Conservation (phyloP, 2,113 vertebrate genomes). For the Petaurus breviceps region DNA sequence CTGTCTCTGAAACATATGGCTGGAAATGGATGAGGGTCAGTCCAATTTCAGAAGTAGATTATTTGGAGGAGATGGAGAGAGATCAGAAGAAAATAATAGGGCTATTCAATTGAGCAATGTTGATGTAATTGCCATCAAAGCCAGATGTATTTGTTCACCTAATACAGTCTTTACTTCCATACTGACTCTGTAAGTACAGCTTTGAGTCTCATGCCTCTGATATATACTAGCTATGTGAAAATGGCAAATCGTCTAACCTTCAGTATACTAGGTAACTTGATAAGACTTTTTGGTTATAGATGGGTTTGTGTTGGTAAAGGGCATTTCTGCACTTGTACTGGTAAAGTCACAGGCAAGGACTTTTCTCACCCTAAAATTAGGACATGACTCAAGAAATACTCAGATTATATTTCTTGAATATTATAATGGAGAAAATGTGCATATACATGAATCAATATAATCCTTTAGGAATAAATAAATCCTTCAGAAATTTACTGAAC, state of each 20-base stretch:
- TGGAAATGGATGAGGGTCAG: neutral
- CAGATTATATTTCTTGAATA: neutral
- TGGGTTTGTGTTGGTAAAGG: neutral
- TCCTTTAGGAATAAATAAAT: neutral
- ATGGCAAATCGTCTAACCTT: neutral
- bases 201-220: neutral
- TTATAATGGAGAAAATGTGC: neutral
- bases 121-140: neutral
- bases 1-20: neutral
- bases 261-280: neutral
- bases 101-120: neutral
- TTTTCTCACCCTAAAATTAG: neutral
- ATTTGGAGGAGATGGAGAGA: neutral
- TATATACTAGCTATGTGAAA: neutral
- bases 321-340: neutral
- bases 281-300: neutral
- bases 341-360: neutral
- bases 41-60: neutral
- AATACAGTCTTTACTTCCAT: neutral
- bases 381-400: neutral
- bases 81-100: neutral
- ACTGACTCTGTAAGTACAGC: neutral
- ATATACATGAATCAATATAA: neutral
- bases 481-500: neutral
- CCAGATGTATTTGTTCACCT: neutral